Base-by-base conservation (phyloP, 1,140 invertebrate genomes). In the Cardiocondyla obscurior region DNA sequence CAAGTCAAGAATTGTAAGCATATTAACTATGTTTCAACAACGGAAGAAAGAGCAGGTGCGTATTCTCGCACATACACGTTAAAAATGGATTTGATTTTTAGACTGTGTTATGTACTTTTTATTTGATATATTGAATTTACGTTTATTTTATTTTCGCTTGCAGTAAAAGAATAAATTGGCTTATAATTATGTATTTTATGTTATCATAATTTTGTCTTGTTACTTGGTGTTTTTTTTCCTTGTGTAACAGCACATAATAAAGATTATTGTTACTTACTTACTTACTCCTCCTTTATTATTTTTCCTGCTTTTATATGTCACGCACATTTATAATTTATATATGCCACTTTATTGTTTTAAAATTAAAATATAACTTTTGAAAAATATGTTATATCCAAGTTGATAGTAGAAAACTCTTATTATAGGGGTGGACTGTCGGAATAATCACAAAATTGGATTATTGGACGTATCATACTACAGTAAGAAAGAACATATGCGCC, bases 1-100 rank as follows among this genome's bases (percentile, higher is more conserved):
- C 84, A 91, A 76, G 88, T 87, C 33, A 83, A 89, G 22, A 86
- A 91, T 55, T 92, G 88, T 57, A 90, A 89, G 58, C 88, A 81
- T 64, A 82, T 91, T 30, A 86, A 91, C 53, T 91, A 88, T 60
- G 83, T 89, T 70, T 86, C 89, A 30, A 84, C 87, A 39, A 79
- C 85, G 30, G 85, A 91, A 42, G 74, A 53, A 55, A 39, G 44
- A 46, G 14, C 33, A 79, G 74, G 74, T 62, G 69, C 70, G 28
- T 89, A 90, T 62, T 64, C 67, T 64, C 81, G 58, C 64, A 82
- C 72, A 22, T 67, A 60, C 51, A 46, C 62, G 3, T 79, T 69
- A 39, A 65, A 51, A 39, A 7, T 53, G 51, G 44, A 46, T 8
- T 3, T 7, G 22, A 12, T 39, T 49, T 51, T 55, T 77, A 51